Base-by-base conservation (phyloP, 2,888 invertebrate genomes). In the Trichacis sp. region DNA sequence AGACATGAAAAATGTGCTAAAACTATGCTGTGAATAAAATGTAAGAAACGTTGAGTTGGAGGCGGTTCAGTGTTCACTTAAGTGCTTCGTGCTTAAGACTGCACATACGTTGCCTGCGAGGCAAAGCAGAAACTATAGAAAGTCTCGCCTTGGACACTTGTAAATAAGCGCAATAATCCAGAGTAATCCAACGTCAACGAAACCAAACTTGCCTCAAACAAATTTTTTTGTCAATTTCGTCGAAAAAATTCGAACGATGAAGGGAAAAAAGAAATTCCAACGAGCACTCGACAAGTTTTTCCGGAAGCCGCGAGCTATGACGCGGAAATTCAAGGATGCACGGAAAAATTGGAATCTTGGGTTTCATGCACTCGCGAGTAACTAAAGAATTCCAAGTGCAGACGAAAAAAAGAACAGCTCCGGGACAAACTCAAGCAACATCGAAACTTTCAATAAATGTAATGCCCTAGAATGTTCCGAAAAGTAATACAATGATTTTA, bases 51-150 rank as follows among this genome's bases (percentile, higher is more conserved):
- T 12, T 12, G 36, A 11, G 40, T n/a, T n/a, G 33, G n/a, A 12
- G 40, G 40, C 40, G 40, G 40, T 40, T 40, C 40, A 14, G 40
- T 40, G 40, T 40, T 40, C 40, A 9, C 14, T 40, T 40, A 40
- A 40, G 40, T 12, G 40, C 40, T 40, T 40, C 40, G 40, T 40
- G 40, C 40, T 40, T 40, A 40, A 40, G 40, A 40, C 40, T 40
- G 15, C 14, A 40, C 40, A 40, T 40, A 40, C 40, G 14, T 15
- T 40, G 40, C 40, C 40, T 40, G 40, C 40, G 40, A 40, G 40
- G 40, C 40, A 15, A 40, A 40, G 15, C 3, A n/a, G n/a, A n/a
- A n/a, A n/a, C n/a, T n/a, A n/a, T n/a, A n/a, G n/a, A n/a, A n/a
- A n/a, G n/a, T n/a, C n/a, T n/a, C n/a, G n/a, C n/a, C n/a, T n/a